These are phyloP conservation scores for Drosophila truncata DNA, from an alignment of 1,140 invertebrate genomes.

Conservation along the genomic window DNA sequence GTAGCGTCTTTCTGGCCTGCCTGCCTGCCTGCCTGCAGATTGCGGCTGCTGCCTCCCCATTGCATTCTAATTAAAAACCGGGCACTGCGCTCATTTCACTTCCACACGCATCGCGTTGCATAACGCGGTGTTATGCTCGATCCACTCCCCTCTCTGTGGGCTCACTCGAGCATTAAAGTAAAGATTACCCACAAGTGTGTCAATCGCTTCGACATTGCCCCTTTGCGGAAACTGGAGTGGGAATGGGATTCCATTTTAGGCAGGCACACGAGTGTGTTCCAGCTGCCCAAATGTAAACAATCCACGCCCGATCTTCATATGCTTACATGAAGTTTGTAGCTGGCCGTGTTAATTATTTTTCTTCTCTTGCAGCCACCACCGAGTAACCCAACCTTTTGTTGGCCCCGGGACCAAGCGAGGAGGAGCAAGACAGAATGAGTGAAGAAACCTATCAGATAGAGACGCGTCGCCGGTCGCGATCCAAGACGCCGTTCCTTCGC, in stretches of 20 bases:
- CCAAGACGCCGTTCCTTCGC: conserved; percentile 87
- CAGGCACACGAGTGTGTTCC: conserved; percentile 18
- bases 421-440: conserved; percentile 59
- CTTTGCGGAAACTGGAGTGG: not conserved
- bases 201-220: conserved; percentile 32
- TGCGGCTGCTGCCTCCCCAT: conserved; percentile 47
- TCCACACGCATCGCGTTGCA: conserved; percentile 73
- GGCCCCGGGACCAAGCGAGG: conserved; percentile 14
- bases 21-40: conserved; percentile 2
- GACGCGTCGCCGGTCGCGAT: conserved; percentile 87
- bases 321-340: conserved; percentile 22
- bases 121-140: conserved; percentile 56
- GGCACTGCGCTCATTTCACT: conserved; percentile 75
- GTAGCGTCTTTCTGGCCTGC: conserved; percentile 34
- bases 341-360: conserved; percentile 38
- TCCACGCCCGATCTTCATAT: conserved; percentile 51
- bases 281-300: conserved; percentile 73
- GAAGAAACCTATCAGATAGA: conserved; percentile 77
- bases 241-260: conserved; percentile 2
- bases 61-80: conserved; percentile 78
- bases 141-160: conserved; percentile 1
- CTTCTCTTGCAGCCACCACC: conserved; percentile 40
- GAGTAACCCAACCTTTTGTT: conserved; percentile 14
- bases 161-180: conserved; percentile 66
- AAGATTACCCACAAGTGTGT: conserved; percentile 25